Conservation (phyloP, 2,113 vertebrate genomes). For the Scolopax mira region DNA sequence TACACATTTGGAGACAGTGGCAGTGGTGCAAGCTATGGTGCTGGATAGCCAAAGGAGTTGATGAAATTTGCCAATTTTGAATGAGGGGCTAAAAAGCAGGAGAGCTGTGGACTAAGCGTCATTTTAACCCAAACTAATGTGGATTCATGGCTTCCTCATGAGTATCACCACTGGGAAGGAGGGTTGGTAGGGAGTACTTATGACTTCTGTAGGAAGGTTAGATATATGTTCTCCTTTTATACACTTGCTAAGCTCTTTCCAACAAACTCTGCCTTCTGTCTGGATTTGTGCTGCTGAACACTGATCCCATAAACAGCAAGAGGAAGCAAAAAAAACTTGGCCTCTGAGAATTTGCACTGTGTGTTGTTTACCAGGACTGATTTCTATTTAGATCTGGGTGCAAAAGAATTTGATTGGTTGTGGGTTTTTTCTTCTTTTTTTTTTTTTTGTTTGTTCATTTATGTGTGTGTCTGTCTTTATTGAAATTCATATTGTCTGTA, state of each 20-base stretch:
- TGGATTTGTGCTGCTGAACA: background rate
- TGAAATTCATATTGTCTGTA: background rate
- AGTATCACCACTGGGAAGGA: background rate
- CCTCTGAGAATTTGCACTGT: background rate
- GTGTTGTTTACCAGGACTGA: background rate
- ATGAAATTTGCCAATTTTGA: background rate
- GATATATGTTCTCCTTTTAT: background rate
- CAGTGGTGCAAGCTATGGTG: background rate
- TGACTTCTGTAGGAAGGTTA: accelerated
- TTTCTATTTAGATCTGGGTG: background rate
- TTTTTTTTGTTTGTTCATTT: background rate
- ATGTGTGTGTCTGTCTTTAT: background rate
- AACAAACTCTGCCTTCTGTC: background rate
- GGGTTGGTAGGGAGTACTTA: background rate
- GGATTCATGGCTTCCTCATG: background rate
- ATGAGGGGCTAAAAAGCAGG: background rate
- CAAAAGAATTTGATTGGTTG: background rate
- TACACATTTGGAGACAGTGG: accelerated
- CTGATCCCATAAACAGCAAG: background rate
- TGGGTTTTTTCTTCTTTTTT: background rate
- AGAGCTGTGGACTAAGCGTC: background rate
- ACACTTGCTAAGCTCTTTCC: background rate
- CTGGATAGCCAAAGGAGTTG: background rate
- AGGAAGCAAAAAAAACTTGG: background rate
- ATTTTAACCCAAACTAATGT: background rate